Percentiles rank a stretch among this genome's conserved stretches.
Evolutionary conservation across 2,888 invertebrate genomes (phyloP).

Genomic region (Clivina fossor): DNA sequence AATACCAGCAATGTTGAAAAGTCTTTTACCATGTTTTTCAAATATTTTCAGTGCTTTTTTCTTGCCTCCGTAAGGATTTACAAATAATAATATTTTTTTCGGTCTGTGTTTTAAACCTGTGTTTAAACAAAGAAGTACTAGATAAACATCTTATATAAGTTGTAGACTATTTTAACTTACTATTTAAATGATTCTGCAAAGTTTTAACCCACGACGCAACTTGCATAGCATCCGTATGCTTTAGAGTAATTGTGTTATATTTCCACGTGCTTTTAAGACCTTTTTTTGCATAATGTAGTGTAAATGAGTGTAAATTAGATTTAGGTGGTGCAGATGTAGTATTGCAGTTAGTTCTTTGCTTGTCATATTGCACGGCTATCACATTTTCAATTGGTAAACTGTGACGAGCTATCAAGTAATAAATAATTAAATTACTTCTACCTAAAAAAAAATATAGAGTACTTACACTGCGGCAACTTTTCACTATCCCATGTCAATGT

Average conservation of each 20-base stretch:
- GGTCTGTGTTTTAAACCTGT: slow-evolving; percentile 63
- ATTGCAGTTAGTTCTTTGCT: slow-evolving; percentile 50
- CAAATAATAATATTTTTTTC: slow-evolving; percentile 71
- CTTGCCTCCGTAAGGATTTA: slow-evolving; percentile 84
- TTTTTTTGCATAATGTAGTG: slow-evolving; percentile 64
- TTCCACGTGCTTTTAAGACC: slow-evolving; percentile 62
- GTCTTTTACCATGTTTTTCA: slow-evolving; percentile 69
- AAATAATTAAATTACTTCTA: too few relatives aligned
- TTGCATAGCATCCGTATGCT: slow-evolving; percentile 62
- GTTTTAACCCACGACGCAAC: slow-evolving; percentile 66
- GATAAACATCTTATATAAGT: slow-evolving; percentile 6
- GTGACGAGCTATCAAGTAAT: slow-evolving; percentile 55
- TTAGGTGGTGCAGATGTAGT: slow-evolving; percentile 48
- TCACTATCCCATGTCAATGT: slow-evolving; percentile 66
- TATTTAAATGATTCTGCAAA: slow-evolving; percentile 57
- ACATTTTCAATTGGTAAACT: slow-evolving; percentile 61
- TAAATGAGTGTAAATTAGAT: slow-evolving; percentile 55
- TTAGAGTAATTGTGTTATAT: slow-evolving; percentile 59
- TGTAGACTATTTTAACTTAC: slow-evolving; percentile 48
- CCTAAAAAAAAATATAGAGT: too few relatives aligned
- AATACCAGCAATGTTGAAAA: slow-evolving; percentile 66
- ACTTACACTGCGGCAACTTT: slow-evolving; percentile 59
- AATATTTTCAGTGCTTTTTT: slow-evolving; percentile 72
- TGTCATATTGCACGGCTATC: slow-evolving; percentile 56
- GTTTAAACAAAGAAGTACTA: too few relatives aligned